These are phyloP conservation scores for Drosophila grimshawi DNA, from an alignment of 1,140 invertebrate genomes.

Conservation along the genomic window DNA sequence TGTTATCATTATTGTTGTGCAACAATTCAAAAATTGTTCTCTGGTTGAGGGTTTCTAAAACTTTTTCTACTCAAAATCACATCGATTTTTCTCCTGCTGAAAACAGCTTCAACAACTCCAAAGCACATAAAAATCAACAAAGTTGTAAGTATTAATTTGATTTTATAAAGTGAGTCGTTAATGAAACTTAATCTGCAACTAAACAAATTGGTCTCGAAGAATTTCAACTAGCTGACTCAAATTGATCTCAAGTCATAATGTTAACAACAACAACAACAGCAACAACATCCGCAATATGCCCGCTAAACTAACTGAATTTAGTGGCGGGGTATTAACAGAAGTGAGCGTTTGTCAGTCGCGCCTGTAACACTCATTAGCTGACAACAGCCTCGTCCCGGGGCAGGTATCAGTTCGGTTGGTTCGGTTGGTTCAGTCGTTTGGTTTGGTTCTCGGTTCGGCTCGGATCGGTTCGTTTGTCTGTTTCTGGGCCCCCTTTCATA, in stretches of 20 bases:
- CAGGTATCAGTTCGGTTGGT: slow-evolving; percentile 8
- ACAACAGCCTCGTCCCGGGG: slow-evolving; percentile 22
- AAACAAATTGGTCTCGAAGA: not conserved
- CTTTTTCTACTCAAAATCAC: no score
- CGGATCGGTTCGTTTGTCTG: slow-evolving; percentile 21
- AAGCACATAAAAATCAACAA: no score
- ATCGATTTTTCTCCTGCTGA: no score
- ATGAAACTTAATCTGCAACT: not conserved
- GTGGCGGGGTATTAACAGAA: slow-evolving; percentile 9
- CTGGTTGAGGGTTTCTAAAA: no score
- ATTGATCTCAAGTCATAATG: not conserved
- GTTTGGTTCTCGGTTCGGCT: slow-evolving; percentile 11
- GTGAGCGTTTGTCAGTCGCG: slow-evolving; percentile 42
- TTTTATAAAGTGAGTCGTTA: no score
- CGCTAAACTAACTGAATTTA: not conserved
- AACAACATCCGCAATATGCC: not conserved
- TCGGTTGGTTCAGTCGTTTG: not conserved
- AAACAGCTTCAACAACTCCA: no score
- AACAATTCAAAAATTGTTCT: no score
- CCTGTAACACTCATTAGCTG: slow-evolving; percentile 54
- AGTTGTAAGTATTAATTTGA: no score
- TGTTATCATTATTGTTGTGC: no score
- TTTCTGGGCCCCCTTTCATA: slow-evolving; percentile 47
- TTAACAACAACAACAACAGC: not conserved
- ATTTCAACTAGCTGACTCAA: not conserved